Percentiles rank a stretch among this genome's conserved stretches.
Conservation (phyloP, 2,797 vertebrate species). For the Australoheros facetus region DNA sequence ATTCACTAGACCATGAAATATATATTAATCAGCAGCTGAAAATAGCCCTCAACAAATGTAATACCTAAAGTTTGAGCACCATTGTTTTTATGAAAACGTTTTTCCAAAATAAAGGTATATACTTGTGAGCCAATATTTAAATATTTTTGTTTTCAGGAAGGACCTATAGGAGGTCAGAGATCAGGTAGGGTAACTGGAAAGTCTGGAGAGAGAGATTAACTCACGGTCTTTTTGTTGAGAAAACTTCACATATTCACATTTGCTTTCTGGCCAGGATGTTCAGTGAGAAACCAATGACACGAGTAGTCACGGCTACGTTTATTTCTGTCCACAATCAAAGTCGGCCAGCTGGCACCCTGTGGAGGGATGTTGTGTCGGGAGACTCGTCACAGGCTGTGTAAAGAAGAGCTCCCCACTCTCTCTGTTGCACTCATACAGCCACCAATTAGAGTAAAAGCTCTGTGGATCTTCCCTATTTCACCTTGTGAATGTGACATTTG, state of each 20-base stretch:
- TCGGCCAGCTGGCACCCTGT: slow-evolving; percentile 51
- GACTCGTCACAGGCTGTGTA: slow-evolving; percentile 39
- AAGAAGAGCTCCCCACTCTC: slow-evolving; percentile 42
- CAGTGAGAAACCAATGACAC: slow-evolving; percentile 17
- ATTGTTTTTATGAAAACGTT: no score
- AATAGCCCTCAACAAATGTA: background rate
- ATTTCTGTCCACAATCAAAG: slow-evolving; percentile 69
- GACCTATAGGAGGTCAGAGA: background rate
- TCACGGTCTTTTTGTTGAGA: background rate
- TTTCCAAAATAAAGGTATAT: background rate
- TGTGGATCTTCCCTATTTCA: slow-evolving; percentile 53
- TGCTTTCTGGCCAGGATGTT: slow-evolving; percentile 27
- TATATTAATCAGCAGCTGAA: no score
- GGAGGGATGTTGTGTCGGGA: slow-evolving; percentile 64
- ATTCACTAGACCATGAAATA: no score
- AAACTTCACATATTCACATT: background rate
- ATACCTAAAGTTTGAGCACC: no score
- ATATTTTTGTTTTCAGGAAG: background rate
- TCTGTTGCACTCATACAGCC: slow-evolving; percentile 58
- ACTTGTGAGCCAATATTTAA: background rate
- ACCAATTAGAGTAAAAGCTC: slow-evolving; percentile 80
- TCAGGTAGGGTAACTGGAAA: background rate
- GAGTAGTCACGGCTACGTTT: slow-evolving; percentile 33
- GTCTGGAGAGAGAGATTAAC: background rate
- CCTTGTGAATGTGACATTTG: slow-evolving; percentile 66